Evolutionary conservation across 2,888 invertebrate species (phyloP), one percentile per base, ranked within the genome.

Genomic region (Thumatha senex): DNA sequence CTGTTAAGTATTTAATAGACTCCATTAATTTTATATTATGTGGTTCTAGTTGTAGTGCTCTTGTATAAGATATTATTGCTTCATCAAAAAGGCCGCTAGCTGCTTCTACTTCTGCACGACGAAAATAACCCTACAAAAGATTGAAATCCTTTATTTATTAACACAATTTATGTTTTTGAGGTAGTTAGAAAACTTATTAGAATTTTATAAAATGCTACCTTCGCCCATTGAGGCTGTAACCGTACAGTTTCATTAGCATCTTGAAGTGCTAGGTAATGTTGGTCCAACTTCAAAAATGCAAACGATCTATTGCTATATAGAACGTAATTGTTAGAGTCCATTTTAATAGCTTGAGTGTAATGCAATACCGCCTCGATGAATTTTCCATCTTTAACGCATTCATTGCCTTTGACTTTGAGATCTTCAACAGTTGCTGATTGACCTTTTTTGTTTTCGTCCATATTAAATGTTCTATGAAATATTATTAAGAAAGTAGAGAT

Each of bases 231-330:
- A 13, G 96, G 96, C 76, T 95, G 94, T 48, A 96, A 77, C 74
- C 92, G 91, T 47, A 96, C 96, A 2, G 95, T 94, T 80, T 95
- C 94, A 70, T 95, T 93, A 1, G 97, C 96, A 92, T 97, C 97
- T 78, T 95, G 93, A 67, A 96, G 85, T 0, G 96, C 95, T 63
- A 95, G 93, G 80, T 94, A 95, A 82, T 94, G 96, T 76, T 96
- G 96, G 68, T 95, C 94, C 63, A 95, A 84, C 82, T 96, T 95
- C 33, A 97, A 85, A 82, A 96, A 96, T 10, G 96, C 96, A 73
- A 94, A 93, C 5, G 96, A 96, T 73, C 97, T 92, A 80, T 97
- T 97, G 74, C 96, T 96, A 82, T 95, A 95, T 40, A 96, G 79
- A 12, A 94, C 91, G 73, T 93, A 94, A 85, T 96, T 96, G 56